These are phyloP conservation scores for Drosophila aldrichi DNA, from an alignment of 2,888 invertebrate species.

Conservation along the genomic window DNA sequence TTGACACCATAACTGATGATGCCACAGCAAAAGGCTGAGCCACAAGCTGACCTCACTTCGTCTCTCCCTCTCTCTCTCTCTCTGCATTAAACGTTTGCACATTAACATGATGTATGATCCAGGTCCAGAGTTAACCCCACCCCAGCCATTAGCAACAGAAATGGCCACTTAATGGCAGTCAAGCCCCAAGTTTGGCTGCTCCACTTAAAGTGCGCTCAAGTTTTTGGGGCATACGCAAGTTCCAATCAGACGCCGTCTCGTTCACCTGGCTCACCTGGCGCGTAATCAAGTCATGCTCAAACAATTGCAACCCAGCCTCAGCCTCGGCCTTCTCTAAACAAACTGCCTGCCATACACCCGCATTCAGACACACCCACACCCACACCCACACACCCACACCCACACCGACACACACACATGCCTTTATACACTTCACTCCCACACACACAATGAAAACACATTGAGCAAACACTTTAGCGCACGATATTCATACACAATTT, in stretches of 20 bases:
- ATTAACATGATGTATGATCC: constrained; percentile 58
- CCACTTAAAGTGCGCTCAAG: constrained; percentile 35
- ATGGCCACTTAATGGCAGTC: constrained; percentile 56
- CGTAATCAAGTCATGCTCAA: constrained; percentile 54
- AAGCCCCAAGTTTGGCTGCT: constrained; percentile 8
- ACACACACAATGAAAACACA: constrained; percentile 38
- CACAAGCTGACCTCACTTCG: neutral
- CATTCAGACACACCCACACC: constrained; percentile 9
- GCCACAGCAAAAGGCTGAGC: constrained; percentile 10
- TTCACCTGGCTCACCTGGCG: constrained; percentile 39
- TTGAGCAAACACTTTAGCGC: constrained; percentile 56
- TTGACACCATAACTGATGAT: constrained; percentile 63
- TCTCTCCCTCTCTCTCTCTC: neutral
- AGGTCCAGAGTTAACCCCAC: constrained; percentile 25
- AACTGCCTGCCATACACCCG: neutral
- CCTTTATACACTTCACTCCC: constrained; percentile 4
- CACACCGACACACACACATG: neutral
- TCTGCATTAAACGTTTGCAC: constrained; percentile 53
- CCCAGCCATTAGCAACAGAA: constrained; percentile 54
- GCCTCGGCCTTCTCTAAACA: neutral
- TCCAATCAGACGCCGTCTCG: constrained; percentile 37
- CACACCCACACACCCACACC: neutral
- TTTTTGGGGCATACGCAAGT: constrained; percentile 17
- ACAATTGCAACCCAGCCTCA: constrained; percentile 39
- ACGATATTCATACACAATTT: constrained; percentile 54